A percentile compares a stretch with the other conserved stretches of the same genome.
Evolutionary conservation across 1,140 invertebrate species (phyloP).

Genomic region (Atopsyche davidsoni): DNA sequence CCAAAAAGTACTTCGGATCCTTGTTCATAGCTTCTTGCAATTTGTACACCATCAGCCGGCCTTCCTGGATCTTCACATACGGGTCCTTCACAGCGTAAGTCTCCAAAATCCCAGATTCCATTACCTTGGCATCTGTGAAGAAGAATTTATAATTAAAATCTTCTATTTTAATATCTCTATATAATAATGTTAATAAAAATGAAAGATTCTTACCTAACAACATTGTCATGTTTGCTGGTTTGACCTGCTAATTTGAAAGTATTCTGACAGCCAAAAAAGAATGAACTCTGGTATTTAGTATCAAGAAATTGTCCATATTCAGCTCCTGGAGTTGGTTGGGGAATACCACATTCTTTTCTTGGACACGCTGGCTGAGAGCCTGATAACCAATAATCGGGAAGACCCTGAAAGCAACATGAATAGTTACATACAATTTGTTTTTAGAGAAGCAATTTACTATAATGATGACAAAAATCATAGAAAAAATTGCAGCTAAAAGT

Average conservation of each 20-base stretch:
- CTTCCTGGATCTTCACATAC: constrained; percentile 93
- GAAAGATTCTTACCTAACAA: constrained; percentile 55
- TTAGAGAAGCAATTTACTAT: too few species aligned
- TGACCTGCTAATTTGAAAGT: constrained; percentile 92
- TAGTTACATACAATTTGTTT: too few species aligned
- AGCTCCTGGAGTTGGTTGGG: constrained; percentile 83
- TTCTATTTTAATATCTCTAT: constrained; percentile 1
- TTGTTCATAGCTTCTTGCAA: constrained; percentile 88
- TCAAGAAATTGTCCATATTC: constrained; percentile 84
- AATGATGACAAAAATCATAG: too few species aligned
- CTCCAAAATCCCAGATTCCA: constrained; percentile 95
- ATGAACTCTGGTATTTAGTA: constrained; percentile 85
- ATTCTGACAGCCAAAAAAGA: constrained; percentile 94
- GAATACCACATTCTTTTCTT: constrained; percentile 79
- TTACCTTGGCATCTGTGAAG: constrained; percentile 70
- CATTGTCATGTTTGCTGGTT: constrained; percentile 84
- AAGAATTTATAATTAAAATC: background rate
- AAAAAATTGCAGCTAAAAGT: too few species aligned
- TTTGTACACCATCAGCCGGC: constrained; percentile 84
- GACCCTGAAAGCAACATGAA: constrained; percentile 60
- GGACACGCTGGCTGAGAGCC: constrained; percentile 80
- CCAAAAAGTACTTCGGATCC: constrained; percentile 85
- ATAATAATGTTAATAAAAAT: background rate
- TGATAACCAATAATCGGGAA: constrained; percentile 89
- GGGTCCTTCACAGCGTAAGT: constrained; percentile 90